Base-by-base conservation (phyloP, 2,888 invertebrate genomes). In the Drosophila emarginata region DNA sequence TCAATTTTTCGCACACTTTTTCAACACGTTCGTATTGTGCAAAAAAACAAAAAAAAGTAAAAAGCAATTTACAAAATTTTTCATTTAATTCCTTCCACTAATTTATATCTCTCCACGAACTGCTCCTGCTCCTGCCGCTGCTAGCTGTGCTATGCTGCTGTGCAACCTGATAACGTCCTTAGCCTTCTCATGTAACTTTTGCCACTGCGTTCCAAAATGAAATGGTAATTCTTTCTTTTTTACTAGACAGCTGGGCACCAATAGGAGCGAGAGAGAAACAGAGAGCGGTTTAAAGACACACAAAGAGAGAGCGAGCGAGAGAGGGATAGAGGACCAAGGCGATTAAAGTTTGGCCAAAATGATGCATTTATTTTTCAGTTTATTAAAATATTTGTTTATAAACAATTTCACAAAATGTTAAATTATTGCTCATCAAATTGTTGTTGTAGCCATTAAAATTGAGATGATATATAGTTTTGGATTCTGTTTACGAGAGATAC, bases 171-270 rank as follows among this genome's bases (percentile, higher is more conserved):
- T 23, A n/a, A 14, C 60, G 84, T 84, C 84, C 82, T 84, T 80
- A 66, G 77, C 76, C 80, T 82, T 77, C 81, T 81, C 84, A 84
- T 80, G 82, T 84, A 80, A 83, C 84, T 82, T 83, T 84, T 74
- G 82, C 82, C 84, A 84, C 82, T 83, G 84, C 78, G 72, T 80
- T 73, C 79, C 61, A 79, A 80, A 74, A 73, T 69, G 77, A 78
- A 62, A 80, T 72, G 80, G 81, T 80, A 71, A 77, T 76, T 75
- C 70, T 72, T 76, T 62, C 26, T 54, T 32, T 56, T 61, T 61
- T 61, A 62, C 64, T 58, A 67, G 71, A 67, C 61, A 68, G 64
- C 61, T 63, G 64, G 57, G 68, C 68, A 61, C 59, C 61, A 50
- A 57, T 32, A 65, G 72, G 64, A 64, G 64, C 56, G 62, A 60